Evolutionary conservation across 2,113 vertebrate species (phyloP), one percentile per base, ranked within the genome.

Genomic region (Mandrillus leucophaeus): DNA sequence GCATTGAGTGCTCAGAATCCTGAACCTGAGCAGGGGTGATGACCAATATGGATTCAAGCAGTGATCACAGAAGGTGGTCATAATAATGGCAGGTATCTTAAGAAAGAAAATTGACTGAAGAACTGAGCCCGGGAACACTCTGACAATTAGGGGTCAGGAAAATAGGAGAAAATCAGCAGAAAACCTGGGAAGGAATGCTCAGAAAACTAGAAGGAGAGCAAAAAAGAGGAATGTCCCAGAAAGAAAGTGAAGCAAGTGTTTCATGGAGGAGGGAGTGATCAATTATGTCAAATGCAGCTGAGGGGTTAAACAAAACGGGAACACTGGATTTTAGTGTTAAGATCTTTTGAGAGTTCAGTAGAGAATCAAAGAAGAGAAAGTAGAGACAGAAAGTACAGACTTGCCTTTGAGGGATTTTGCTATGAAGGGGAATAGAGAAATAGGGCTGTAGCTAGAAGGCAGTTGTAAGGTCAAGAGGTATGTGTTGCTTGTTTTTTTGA

Each of bases 281-380:
- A 3, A 6, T 43, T 20, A 17, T 35, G 8, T 5, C 8, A 68
- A 12, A 27, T 14, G 14, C 6, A 9, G 4, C 52, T 48, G 38
- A n/a, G 61, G 9, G 70, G 6, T 79, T 70, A 91, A n/a, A 79
- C n/a, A n/a, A 43, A 84, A 61, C 1, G 45, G 38, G 55, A 25
- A 80, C 25, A 32, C 8, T 40, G 61, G 22, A 17, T 43, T 23
- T 75, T 32, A 59, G 64, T 17, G n/a, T 8, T 70, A 78, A 90
- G 48, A 40, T 70, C 79, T 52, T 8, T 22, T 35, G 79, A 70
- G 78, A 13, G 61, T 64, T 30, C 61, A 12, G 61, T 2, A 64
- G 61, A 64, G 27, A 64, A 64, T 27, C 61, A 82, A 93, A 86
- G 68, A 70, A 91, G 90, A 83, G 23, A 87, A 88, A 93, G 38